Evolutionary conservation across 2,797 vertebrate genomes (phyloP).

Genomic region (Knipowitschia caucasica): DNA sequence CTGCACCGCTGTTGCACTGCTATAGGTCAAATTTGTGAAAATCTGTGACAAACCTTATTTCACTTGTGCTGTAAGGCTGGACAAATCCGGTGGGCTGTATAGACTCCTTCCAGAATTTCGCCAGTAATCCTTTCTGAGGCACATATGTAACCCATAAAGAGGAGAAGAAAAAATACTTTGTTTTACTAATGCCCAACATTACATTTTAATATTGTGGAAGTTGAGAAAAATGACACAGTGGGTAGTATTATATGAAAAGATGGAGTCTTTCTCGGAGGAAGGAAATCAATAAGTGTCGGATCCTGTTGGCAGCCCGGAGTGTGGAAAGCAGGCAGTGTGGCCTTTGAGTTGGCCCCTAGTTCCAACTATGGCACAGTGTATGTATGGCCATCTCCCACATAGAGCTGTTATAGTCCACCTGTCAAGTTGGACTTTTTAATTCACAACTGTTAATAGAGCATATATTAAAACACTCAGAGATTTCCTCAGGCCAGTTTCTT

Average conservation of each 20-base stretch:
- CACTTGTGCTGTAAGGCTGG: not conserved
- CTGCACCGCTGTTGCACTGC: not conserved
- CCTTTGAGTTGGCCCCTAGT: slow-evolving; percentile 17
- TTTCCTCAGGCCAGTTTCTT: slow-evolving; percentile 62
- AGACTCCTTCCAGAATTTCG: not conserved
- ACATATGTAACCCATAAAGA: slow-evolving; percentile 7
- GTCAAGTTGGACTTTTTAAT: slow-evolving; percentile 34
- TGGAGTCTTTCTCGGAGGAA: slow-evolving; percentile 1
- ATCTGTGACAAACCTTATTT: not conserved
- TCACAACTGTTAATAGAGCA: slow-evolving; percentile 42
- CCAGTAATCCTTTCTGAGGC: slow-evolving; percentile 25
- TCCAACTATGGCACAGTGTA: slow-evolving; percentile 8
- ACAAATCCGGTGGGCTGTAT: not conserved
- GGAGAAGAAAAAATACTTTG: slow-evolving; percentile 15
- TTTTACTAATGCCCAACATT: slow-evolving; percentile 9
- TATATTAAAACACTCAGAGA: slow-evolving; percentile 49
- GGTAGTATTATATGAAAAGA: slow-evolving; percentile 2
- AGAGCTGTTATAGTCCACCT: slow-evolving; percentile 31
- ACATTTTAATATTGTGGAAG: slow-evolving; percentile 8
- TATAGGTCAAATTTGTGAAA: not conserved
- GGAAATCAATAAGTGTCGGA: slow-evolving; percentile 26
- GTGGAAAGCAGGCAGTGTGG: slow-evolving; percentile 12
- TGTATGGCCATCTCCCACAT: slow-evolving; percentile 2
- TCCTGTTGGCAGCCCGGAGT: slow-evolving; percentile 20
- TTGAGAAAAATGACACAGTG: slow-evolving; percentile 9